These are phyloP conservation scores for Microctenopoma steveboyesi DNA, from an alignment of 2,797 vertebrate genomes.

Conservation along the genomic window DNA sequence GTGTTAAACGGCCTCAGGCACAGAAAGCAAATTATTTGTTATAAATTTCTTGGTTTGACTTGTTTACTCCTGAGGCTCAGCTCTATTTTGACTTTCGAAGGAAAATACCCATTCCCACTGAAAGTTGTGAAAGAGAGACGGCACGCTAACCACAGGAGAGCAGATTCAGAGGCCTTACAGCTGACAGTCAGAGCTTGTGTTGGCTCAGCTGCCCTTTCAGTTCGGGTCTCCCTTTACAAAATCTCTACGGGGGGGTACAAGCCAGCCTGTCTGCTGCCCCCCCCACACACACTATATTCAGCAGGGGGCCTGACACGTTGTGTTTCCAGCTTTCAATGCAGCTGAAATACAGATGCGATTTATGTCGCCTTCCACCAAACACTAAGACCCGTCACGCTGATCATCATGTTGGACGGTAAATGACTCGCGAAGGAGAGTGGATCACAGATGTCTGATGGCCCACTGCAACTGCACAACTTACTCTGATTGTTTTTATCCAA, in stretches of 20 bases:
- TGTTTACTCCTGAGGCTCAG: slow-evolving; percentile 21
- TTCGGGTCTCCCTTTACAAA: slow-evolving; percentile 70
- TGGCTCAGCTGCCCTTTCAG: slow-evolving; percentile 68
- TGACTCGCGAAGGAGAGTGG: slow-evolving; percentile 36
- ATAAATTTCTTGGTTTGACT: slow-evolving; percentile 18
- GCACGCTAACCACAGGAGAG: slow-evolving; percentile 34
- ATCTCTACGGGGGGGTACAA: slow-evolving; percentile 55
- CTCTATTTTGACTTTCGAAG: slow-evolving; percentile 3
- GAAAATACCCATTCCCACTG: slow-evolving; percentile 10
- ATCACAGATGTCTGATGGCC: slow-evolving; percentile 14
- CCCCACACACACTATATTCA: slow-evolving; percentile 29
- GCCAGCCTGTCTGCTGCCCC: slow-evolving; percentile 31
- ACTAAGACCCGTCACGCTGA: slow-evolving; percentile 34
- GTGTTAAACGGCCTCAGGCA: slow-evolving; percentile 8
- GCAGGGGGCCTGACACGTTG: slow-evolving; percentile 36
- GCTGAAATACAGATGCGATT: slow-evolving; percentile 54
- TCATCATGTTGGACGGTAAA: slow-evolving; percentile 46
- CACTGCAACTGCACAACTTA: not conserved
- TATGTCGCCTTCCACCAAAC: slow-evolving; percentile 52
- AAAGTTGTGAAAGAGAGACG: not conserved
- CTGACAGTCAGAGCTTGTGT: slow-evolving; percentile 46
- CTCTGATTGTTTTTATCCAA: slow-evolving; percentile 10
- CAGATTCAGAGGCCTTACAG: slow-evolving; percentile 29
- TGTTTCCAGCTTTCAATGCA: slow-evolving; percentile 39
- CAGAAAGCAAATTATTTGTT: slow-evolving; percentile 22